Conservation (phyloP, 2,113 vertebrate genomes). For the Chamaea fasciata region DNA sequence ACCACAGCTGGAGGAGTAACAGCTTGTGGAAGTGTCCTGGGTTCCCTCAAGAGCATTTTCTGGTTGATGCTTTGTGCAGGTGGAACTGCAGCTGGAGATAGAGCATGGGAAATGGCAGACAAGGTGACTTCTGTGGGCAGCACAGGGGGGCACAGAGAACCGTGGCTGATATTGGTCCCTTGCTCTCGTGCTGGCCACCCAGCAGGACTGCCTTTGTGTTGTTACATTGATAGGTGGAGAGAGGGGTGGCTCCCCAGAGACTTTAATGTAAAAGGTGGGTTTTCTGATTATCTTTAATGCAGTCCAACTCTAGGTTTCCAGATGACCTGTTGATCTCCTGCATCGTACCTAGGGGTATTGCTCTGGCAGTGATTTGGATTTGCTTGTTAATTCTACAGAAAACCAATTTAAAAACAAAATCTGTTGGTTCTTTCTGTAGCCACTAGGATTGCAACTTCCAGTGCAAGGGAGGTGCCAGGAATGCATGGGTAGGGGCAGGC, state of each 20-base stretch:
- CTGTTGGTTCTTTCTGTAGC: background rate
- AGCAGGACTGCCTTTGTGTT: background rate
- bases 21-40: background rate
- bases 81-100: background rate
- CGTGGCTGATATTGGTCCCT: background rate
- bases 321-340: background rate
- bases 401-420: background rate
- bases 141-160: background rate
- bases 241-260: background rate
- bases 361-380: background rate
- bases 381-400: background rate
- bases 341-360: fast-evolving
- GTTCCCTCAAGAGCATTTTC: background rate
- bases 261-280: background rate
- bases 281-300: background rate
- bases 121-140: background rate
- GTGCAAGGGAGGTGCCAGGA: background rate
- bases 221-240: background rate
- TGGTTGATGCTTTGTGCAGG: background rate
- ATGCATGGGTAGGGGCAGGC: background rate
- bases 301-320: background rate
- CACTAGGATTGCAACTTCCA: background rate
- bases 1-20: background rate
- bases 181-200: background rate
- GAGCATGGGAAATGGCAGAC: background rate